phyloP scores from a whole-genome alignment of 64 coral and sea anemone genomes.

The Actinia equina region DNA sequence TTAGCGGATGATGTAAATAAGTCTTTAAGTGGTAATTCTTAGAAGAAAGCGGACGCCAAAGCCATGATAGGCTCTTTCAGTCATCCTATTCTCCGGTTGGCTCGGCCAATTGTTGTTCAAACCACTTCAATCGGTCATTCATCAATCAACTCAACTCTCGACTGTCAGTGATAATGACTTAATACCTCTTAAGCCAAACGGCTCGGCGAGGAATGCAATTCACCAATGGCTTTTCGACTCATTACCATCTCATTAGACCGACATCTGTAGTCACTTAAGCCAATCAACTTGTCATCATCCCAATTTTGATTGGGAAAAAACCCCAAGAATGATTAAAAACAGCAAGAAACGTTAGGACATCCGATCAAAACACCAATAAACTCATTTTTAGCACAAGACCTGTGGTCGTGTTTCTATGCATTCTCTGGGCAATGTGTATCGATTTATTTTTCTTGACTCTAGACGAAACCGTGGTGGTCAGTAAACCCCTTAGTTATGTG shows the following conservation, averaged over 20 bases:
- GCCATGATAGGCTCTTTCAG: conserved; percentile 6
- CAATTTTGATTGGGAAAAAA: conserved; percentile 42
- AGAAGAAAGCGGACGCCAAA: conserved; percentile 5
- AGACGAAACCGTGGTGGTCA: neutral
- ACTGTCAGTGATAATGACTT: conserved; percentile 97
- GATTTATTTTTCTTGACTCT: neutral
- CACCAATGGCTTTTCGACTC: conserved; percentile 81
- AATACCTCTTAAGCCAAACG: conserved; percentile 95
- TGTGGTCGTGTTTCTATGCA: neutral
- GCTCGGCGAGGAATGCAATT: conserved; percentile 68
- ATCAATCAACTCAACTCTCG: conserved; percentile 89
- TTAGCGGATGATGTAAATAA: conserved; percentile 27
- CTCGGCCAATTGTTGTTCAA: conserved; percentile 57
- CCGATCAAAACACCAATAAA: neutral
- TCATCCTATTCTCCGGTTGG: conserved; percentile 27
- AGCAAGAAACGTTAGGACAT: neutral
- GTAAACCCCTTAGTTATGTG: conserved; percentile 27
- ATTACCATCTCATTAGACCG: conserved; percentile 94
- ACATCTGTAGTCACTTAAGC: conserved; percentile 94
- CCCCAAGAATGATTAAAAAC: conserved; percentile 23
- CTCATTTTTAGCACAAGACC: neutral
- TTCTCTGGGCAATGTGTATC: neutral
- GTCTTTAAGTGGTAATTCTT: conserved; percentile 17
- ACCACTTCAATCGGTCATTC: conserved; percentile 61
- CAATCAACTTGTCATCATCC: conserved; percentile 92